Evolutionary conservation across 2,113 vertebrate species (phyloP), one percentile per base, ranked within the genome.

Genomic region (Syrmaticus mikado): DNA sequence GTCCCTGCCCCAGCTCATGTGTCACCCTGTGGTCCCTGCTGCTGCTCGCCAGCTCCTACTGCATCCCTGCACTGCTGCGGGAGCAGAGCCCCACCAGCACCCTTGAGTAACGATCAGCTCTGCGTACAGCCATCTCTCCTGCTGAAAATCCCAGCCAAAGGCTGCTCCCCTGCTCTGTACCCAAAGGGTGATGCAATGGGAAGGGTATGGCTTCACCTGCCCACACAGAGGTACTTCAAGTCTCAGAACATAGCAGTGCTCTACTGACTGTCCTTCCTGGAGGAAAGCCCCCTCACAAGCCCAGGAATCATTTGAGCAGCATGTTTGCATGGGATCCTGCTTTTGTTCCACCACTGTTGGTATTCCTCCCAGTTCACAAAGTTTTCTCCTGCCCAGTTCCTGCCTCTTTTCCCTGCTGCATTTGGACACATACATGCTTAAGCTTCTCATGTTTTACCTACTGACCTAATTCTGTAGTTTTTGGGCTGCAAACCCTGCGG

Each of bases 331-430:
- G 66, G 79, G 50, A 91, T 72, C 1, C 3, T 0, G 0, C 40
- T 84, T 70, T 73, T 89, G 94, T 87, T 82, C 89, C 60, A 48
- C 60, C 45, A 75, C 48, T 80, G 1, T 74, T 85, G 83, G 90
- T 71, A 12, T 61, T 77, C 7, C 6, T 72, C 61, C 76, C 73
- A 15, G 27, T 36, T 62, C 36, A 4, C 68, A 40, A 70, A 48
- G 36, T 55, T 36, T 50, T 18, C 28, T 48, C 38, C 27, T 62
- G 66, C 25, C 13, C 60, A 2, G 4, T 1, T 82, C 62, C 60
- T 61, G 15, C 8, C 9, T 1, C 10, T 13, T 15, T 6, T 27
- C 53, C 50, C 17, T 60, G n/a, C 21, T 76, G 12, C 32, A 10
- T 18, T 8, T 5, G 45, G 2, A 40, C 32, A 14, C 28, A 22